Evolutionary conservation across 2,113 vertebrate species (phyloP).

Genomic region (Mastomys coucha): DNA sequence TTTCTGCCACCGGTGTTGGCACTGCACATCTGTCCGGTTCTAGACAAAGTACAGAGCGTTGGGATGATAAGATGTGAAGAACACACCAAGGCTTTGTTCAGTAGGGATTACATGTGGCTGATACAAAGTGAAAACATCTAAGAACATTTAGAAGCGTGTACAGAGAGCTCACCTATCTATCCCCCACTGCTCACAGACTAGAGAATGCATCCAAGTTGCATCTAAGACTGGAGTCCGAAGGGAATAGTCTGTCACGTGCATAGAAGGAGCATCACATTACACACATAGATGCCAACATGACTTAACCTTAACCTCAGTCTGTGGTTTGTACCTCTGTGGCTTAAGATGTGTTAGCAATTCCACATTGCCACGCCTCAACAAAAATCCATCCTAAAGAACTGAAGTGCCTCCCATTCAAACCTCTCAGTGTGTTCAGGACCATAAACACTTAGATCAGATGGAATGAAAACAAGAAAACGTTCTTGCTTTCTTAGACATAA

Average conservation of each 20-base stretch:
- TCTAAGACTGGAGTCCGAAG: slow-evolving; percentile 29
- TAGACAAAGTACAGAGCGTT: slow-evolving; percentile 79
- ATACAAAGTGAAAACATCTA: neutral
- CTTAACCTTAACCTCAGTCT: neutral
- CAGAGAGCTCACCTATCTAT: neutral
- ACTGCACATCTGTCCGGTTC: slow-evolving; percentile 99
- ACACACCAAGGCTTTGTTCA: neutral
- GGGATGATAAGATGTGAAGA: slow-evolving; percentile 6
- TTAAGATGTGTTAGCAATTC: slow-evolving; percentile 40
- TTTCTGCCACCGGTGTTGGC: slow-evolving; percentile 99
- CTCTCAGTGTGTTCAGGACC: slow-evolving; percentile 7
- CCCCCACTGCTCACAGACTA: neutral
- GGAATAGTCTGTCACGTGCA: neutral
- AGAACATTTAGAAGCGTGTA: neutral
- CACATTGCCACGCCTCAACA: slow-evolving; percentile 15
- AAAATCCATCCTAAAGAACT: neutral
- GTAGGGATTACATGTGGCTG: neutral
- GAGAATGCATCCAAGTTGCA: slow-evolving; percentile 17
- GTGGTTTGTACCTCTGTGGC: neutral
- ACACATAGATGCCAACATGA: neutral
- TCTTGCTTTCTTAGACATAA: neutral
- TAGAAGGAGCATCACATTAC: neutral
- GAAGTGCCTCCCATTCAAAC: neutral
- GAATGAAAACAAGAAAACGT: slow-evolving; percentile 21
- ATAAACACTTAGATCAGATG: neutral